phyloP scores from a whole-genome alignment of 2,113 vertebrate genomes.

The Sus scrofa region T2T-Sscrofa CM000817.6:76428001-76428500 shows the following conservation, averaged over 20 bases:
- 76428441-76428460: slow-evolving; percentile 17
- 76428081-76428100: slow-evolving; percentile 44
- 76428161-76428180: background rate
- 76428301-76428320: background rate
- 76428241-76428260: background rate
- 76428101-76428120: background rate
- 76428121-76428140: slow-evolving; percentile 7
- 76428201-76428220: background rate
- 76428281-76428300: background rate
- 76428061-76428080: slow-evolving; percentile 47
- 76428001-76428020: background rate
- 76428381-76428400: background rate
- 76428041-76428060: slow-evolving; percentile 39
- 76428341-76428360: background rate
- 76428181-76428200: background rate
- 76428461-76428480: too few species aligned
- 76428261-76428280: background rate
- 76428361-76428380: slow-evolving; percentile 11
- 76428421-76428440: background rate
- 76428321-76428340: background rate
- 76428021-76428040: background rate
- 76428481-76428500: background rate
- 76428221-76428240: slow-evolving; percentile 42
- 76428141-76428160: background rate
- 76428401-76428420: background rate